A percentile compares a stretch with the other conserved stretches of the same genome.
Evolutionary conservation across 1,140 invertebrate genomes (phyloP).

Genomic region (Ceratosolen solmsi): DNA sequence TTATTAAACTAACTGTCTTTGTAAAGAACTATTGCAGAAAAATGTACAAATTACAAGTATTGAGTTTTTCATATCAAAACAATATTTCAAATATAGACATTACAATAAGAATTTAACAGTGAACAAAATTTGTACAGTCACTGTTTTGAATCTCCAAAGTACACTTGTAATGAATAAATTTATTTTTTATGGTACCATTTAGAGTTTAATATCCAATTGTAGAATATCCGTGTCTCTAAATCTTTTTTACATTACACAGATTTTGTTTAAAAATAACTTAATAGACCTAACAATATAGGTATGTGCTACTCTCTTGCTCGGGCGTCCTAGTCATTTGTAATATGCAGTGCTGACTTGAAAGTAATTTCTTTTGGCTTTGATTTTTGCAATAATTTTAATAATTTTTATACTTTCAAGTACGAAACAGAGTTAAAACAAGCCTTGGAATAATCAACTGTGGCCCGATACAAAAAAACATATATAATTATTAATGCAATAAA

Average conservation of each 20-base stretch:
- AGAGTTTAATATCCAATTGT: slow-evolving; percentile 36
- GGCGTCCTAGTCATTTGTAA: slow-evolving; percentile 17
- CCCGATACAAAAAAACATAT: slow-evolving; percentile 43
- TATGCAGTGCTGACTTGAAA: slow-evolving; percentile 42
- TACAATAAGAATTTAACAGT: slow-evolving; percentile 21
- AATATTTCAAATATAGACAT: slow-evolving; percentile 25
- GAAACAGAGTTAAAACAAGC: slow-evolving; percentile 36
- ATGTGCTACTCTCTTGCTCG: slow-evolving; percentile 26
- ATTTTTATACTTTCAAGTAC: slow-evolving; percentile 40
- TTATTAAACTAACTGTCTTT: slow-evolving; percentile 15
- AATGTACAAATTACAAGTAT: slow-evolving; percentile 26
- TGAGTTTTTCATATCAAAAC: slow-evolving; percentile 5
- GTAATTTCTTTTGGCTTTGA: slow-evolving; percentile 38
- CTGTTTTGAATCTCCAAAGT: slow-evolving; percentile 46
- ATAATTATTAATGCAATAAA: slow-evolving; percentile 50
- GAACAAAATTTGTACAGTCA: slow-evolving; percentile 15
- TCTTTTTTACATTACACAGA: slow-evolving; percentile 24
- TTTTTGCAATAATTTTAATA: slow-evolving; percentile 31
- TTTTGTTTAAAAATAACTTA: slow-evolving; percentile 53
- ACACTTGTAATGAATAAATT: slow-evolving; percentile 34
- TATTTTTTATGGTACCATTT: slow-evolving; percentile 30
- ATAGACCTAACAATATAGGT: slow-evolving; percentile 46
- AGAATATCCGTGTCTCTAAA: slow-evolving; percentile 36
- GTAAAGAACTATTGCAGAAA: slow-evolving; percentile 18
- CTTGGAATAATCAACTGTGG: slow-evolving; percentile 19